Base-by-base conservation (phyloP, 2,113 vertebrate species). In the Argyrosomus japonicus region DNA sequence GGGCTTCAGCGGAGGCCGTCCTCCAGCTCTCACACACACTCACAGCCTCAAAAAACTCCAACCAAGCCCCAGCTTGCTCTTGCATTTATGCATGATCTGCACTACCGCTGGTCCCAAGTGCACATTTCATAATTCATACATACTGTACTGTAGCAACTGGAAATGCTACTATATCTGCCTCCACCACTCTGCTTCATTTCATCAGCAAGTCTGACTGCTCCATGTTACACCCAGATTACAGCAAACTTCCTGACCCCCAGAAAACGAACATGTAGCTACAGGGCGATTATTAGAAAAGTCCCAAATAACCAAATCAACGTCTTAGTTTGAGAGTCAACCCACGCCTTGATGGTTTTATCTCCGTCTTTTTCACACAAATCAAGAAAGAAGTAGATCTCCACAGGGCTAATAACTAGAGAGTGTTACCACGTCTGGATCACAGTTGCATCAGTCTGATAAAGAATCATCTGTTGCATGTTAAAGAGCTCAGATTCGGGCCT, bases 11-110 rank as follows among this genome's bases (percentile, higher is more conserved):
- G 6, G 54, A 82, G 74, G 79, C 72, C 67, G 63, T 88, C 85
- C 89, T 90, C 71, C 83, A 86, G 69, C 79, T 63, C 87, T 83
- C 72, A 50, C 58, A 36, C 58, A 32, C 83, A 75, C 70, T 83
- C 76, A 68, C 71, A 75, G 72, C 78, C 89, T 83, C 64, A 79
- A 83, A 72, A 88, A 85, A 72, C 81, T 88, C 81, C 36, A 40
- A 75, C 88, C 77, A 56, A 76, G 77, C 86, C 79, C 83, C 83
- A 76, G 88, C 84, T 79, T 87, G 86, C 89, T 91, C 67, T 75
- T 96, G 91, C 93, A 95, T 94, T 93, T 93, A 95, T 95, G 90
- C 89, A 95, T 95, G 94, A 93, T 87, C 81, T 79, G 88, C 89
- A 88, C 90, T 90, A 86, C 81, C n/a, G 79, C 89, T 50, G 79